Evolutionary conservation across 2,888 invertebrate species (phyloP), one percentile per base, ranked within the genome.

Genomic region (Autographa gamma): DNA sequence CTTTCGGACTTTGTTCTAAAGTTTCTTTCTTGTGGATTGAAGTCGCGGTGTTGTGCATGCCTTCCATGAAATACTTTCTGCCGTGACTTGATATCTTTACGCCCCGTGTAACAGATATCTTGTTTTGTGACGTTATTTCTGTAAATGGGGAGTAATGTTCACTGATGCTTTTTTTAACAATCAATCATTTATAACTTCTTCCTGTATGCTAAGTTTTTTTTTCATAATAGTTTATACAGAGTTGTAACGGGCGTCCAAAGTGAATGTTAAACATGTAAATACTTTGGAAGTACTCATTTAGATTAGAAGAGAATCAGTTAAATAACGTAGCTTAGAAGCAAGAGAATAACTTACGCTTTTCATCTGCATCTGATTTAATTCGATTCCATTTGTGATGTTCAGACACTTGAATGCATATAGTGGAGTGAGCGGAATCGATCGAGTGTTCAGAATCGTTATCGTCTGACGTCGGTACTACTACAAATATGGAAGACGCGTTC

Each of bases 401-500:
- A 16, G 58, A 80, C 43, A 71, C 34, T 52, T 77, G 65, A 0
- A 80, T 63, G 58, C 67, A 80, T 32, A 68, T 48, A 18, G 80
- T 63, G 1, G 77, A 77, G 13, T 64, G 38, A 16, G 38, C n/a
- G 18, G 60, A 25, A 7, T 60, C 34, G 2, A 65, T 67, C 9
- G 63, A 54, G 2, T 32, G 1, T 4, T 71, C 63, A 0, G 71
- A 69, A 38, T 81, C 82, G 56, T 84, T 85, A 32, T 88, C 88
- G 5, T 88, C 87, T 32, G 85, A 84, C 7, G 71, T 41, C 11
- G 91, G 84, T 4, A 92, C 82, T 0, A 91, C 79, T 13, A 92
- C 71, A 63, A 88, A 87, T 54, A 91, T 79, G 7, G 91, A 90
- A 3, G 92, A 90, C 4, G 80, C 64, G 34, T 83, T 75, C 0